Base-by-base conservation (phyloP, 1,140 invertebrate species). In the Nixonia krombeini region DNA sequence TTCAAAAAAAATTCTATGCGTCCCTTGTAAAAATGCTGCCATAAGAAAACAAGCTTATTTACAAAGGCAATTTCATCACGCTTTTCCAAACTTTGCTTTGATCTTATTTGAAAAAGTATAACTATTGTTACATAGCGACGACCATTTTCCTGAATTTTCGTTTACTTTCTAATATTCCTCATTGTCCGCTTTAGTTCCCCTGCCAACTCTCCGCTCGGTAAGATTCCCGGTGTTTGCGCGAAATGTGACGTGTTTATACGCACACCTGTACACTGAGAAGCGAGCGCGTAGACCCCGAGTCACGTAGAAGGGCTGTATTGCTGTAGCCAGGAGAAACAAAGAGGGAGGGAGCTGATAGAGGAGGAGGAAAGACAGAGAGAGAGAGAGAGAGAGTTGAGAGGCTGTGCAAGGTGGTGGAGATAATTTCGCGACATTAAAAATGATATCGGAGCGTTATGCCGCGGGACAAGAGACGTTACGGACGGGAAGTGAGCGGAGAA, bases 341-440 rank as follows among this genome's bases (percentile, higher is more conserved):
- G n/a, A n/a, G n/a, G n/a, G n/a, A n/a, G 16, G 21, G 41, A 23
- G 21, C 26, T 26, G 41, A 44, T 13, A 28, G 21, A 44, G n/a
- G 13, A 1, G 40, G 4, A 38, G 40, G 40, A 42, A 23, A 41
- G 44, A n/a, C 18, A n/a, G n/a, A n/a, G n/a, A n/a, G n/a, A n/a
- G n/a, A n/a, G n/a, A n/a, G n/a, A n/a, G n/a, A n/a, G 8, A 28
- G 1, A 12, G n/a, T n/a, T 29, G 23, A 23, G 38, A 26, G 37
- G 26, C 16, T 29, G 13, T 18, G 10, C 18, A 44, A 66, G 64
- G 63, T 70, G 78, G 40, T 58, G 45, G 70, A 75, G 74, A 82
- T 85, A 84, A 85, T 85, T 82, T 81, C 65, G 72, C 74, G 70
- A 74, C 75, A 77, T 83, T 83, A 83, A 84, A 83, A 84, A 82